phyloP scores from a whole-genome alignment of 64 coral and sea anemone species.

The Pocillopora damicornis region DNA sequence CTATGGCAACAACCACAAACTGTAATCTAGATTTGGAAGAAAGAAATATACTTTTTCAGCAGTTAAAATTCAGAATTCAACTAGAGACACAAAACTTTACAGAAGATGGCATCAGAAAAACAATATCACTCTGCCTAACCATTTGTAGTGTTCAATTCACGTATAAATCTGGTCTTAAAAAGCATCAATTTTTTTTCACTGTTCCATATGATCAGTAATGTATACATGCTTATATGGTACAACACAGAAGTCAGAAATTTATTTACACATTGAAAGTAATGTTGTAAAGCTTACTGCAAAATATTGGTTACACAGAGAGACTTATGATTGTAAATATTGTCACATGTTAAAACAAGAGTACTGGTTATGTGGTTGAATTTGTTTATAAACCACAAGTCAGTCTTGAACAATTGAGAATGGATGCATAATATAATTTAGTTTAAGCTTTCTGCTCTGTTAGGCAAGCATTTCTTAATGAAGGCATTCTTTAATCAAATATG shows the following conservation, averaged over 20 bases:
- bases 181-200: background rate
- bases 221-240: background rate
- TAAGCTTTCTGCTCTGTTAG: background rate
- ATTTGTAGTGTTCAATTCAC: no score
- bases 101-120: no score
- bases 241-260: background rate
- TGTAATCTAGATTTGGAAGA: no score
- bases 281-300: background rate
- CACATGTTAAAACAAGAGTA: background rate
- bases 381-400: no score
- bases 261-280: background rate
- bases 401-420: background rate
- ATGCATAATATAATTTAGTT: no score
- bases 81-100: no score
- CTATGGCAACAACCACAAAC: no score
- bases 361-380: no score
- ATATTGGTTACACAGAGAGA: background rate
- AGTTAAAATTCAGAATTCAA: no score
- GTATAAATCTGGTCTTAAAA: no score
- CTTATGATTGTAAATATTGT: background rate
- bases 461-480: background rate
- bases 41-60: no score
- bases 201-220: slow-evolving; percentile 12
- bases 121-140: no score
- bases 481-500: background rate